phyloP scores from a whole-genome alignment of 2,113 vertebrate genomes.

The Hippocampus zosterae region DNA sequence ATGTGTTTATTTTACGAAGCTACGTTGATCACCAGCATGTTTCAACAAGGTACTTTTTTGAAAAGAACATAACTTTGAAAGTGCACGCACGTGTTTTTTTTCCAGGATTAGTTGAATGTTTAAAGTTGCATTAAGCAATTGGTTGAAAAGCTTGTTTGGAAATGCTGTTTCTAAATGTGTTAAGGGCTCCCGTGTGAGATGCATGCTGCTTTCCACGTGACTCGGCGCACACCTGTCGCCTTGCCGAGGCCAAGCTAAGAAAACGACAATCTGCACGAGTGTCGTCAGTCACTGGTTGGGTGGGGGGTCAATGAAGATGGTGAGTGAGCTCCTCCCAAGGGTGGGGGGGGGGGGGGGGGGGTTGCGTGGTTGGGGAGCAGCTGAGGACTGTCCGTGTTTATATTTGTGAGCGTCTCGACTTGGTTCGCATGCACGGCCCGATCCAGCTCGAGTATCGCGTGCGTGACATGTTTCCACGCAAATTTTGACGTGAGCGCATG shows the following conservation, averaged over 20 bases:
- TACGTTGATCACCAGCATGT: no score
- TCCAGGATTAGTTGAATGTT: neutral
- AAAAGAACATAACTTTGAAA: no score
- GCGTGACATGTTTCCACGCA: constrained; percentile 51
- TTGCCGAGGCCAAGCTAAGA: constrained; percentile 45
- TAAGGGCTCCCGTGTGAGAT: constrained; percentile 60
- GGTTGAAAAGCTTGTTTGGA: constrained; percentile 32
- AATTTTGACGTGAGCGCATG: constrained; percentile 42
- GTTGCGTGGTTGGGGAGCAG: constrained; percentile 50
- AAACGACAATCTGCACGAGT: constrained; percentile 33
- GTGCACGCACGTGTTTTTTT: neutral
- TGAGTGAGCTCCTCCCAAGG: constrained; percentile 56
- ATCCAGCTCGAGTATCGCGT: constrained; percentile 59
- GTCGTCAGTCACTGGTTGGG: constrained; percentile 7
- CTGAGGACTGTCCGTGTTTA: constrained; percentile 45
- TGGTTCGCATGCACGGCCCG: constrained; percentile 25
- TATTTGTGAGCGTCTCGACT: constrained; percentile 16
- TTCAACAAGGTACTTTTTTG: no score
- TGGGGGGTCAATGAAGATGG: constrained; percentile 46
- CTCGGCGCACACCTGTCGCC: constrained; percentile 60
- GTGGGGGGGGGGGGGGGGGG: no score
- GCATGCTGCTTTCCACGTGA: constrained; percentile 46
- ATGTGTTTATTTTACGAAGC: no score
- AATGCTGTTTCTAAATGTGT: constrained; percentile 63
- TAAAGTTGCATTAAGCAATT: neutral